Evolutionary conservation across 1,140 invertebrate genomes (phyloP).

Genomic region (Patella vulgata): DNA sequence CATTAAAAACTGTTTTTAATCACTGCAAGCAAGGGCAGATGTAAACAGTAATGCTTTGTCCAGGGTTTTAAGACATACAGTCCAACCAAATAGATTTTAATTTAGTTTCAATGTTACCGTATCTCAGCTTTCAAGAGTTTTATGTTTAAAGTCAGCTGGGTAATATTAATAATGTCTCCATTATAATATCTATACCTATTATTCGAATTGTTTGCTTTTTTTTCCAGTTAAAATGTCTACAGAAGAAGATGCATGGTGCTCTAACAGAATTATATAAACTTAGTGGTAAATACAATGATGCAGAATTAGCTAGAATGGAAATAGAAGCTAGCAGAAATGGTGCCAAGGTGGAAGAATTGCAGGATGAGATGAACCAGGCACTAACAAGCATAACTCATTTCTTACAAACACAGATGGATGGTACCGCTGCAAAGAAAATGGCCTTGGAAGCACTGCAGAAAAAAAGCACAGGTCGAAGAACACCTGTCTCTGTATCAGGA

Average conservation of each 20-base stretch:
- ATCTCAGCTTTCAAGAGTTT: too few species aligned
- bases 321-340: slow-evolving; percentile 42
- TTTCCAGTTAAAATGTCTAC: slow-evolving; percentile 51
- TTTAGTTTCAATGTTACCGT: too few species aligned
- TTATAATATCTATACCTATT: too few species aligned
- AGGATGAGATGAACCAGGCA: slow-evolving; percentile 49
- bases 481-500: too few species aligned
- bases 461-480: neutral
- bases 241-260: slow-evolving; percentile 53
- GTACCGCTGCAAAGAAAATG: slow-evolving; percentile 33
- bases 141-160: too few species aligned
- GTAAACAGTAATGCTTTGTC: too few species aligned
- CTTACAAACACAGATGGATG: slow-evolving; percentile 47
- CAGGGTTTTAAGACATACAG: too few species aligned
- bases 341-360: slow-evolving; percentile 44
- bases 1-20: too few species aligned
- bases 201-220: slow-evolving; percentile 3
- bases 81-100: too few species aligned
- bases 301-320: slow-evolving; percentile 48
- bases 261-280: slow-evolving; percentile 54
- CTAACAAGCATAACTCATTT: slow-evolving; percentile 50
- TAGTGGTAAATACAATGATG: slow-evolving; percentile 50
- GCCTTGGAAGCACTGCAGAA: slow-evolving; percentile 31
- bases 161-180: too few species aligned
- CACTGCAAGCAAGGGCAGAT: too few species aligned